phyloP scores from a whole-genome alignment of 2,888 invertebrate species.

The Bombylius major region DNA sequence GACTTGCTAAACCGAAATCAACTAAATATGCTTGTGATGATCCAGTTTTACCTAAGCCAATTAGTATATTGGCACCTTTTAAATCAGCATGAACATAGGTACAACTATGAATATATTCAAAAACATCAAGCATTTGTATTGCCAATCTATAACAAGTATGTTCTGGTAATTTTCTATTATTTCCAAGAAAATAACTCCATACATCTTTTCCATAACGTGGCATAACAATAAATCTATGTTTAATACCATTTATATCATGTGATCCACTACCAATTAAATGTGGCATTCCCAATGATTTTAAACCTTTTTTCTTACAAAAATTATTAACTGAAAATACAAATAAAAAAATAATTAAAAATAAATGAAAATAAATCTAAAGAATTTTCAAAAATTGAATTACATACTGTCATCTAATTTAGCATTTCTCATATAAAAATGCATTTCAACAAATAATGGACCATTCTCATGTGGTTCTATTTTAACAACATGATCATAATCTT shows the following conservation, averaged over 20 bases:
- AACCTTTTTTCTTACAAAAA: constrained; percentile 53
- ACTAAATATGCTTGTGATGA: constrained; percentile 71
- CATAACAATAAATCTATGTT: constrained; percentile 82
- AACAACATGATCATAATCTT: constrained; percentile 54
- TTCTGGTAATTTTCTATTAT: constrained; percentile 53
- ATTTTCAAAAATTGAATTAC: constrained; percentile 23
- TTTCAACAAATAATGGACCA: constrained; percentile 90
- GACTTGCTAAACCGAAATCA: constrained; percentile 84
- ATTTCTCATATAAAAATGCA: constrained; percentile 75
- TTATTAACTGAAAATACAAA: constrained; percentile 44
- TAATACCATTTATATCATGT: constrained; percentile 55
- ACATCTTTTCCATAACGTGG: constrained; percentile 81
- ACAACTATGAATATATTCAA: constrained; percentile 83
- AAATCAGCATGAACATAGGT: constrained; percentile 93
- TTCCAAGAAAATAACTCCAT: constrained; percentile 59
- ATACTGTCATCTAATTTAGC: constrained; percentile 58
- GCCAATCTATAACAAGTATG: constrained; percentile 68
- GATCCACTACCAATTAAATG: constrained; percentile 72
- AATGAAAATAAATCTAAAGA: background rate
- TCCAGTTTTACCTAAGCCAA: constrained; percentile 53
- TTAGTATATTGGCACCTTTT: constrained; percentile 85
- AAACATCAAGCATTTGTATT: constrained; percentile 73
- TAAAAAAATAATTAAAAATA: constrained; percentile 17
- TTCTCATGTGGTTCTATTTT: constrained; percentile 84
- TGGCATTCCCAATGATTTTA: constrained; percentile 73